Evolutionary conservation across 2,113 vertebrate genomes (phyloP).

Genomic region (Pseudolaguvia tuberculata): DNA sequence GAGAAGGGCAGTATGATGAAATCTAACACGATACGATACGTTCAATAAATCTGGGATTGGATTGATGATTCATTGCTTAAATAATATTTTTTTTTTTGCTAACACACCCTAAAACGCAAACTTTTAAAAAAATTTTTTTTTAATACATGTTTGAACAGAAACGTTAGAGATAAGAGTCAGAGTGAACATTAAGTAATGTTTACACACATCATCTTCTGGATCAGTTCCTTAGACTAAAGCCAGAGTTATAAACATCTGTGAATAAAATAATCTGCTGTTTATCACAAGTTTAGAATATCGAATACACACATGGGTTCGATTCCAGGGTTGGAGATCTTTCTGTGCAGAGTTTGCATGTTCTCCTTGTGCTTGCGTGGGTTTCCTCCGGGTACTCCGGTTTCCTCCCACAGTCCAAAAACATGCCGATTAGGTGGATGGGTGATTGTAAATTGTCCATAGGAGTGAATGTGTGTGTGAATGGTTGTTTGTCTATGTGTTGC

Average conservation of each 20-base stretch:
- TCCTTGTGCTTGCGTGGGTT: no score
- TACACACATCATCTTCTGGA: not conserved
- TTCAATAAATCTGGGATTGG: not conserved
- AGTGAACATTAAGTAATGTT: not conserved
- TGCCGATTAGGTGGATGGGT: no score
- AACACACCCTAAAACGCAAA: slow-evolving; percentile 6
- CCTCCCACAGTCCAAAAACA: no score
- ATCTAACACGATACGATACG: not conserved
- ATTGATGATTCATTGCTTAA: slow-evolving; percentile 11
- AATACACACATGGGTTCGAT: no score
- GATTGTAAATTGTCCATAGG: no score
- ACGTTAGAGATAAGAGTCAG: not conserved
- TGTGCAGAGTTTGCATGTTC: no score
- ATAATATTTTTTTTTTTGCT: not conserved
- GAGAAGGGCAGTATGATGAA: slow-evolving; percentile 14
- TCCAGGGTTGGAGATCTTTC: no score
- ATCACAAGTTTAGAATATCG: not conserved
- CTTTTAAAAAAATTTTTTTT: not conserved
- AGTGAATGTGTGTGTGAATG: no score
- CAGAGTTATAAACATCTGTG: no score
- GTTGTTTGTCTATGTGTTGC: no score
- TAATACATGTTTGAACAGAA: slow-evolving; percentile 17
- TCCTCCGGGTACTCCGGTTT: no score
- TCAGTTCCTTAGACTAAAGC: not conserved
- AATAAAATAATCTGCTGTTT: not conserved